Percentiles rank a stretch among this genome's conserved stretches.
Conservation (phyloP, 2,888 invertebrate genomes). For the Drymonia ruficornis region DNA sequence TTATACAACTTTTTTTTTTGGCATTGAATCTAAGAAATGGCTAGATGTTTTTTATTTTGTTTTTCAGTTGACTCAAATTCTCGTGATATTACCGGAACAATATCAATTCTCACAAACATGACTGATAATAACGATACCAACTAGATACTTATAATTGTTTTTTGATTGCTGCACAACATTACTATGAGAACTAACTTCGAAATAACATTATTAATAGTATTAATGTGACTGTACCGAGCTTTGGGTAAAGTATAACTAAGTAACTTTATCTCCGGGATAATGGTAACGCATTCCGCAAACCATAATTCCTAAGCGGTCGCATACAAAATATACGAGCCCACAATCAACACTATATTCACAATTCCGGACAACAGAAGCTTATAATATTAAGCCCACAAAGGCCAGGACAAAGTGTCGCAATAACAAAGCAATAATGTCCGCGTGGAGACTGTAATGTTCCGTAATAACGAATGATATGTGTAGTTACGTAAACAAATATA, state of each 20-base stretch:
- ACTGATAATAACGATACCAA: too few relatives aligned
- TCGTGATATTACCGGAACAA: too few relatives aligned
- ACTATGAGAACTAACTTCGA: too few relatives aligned
- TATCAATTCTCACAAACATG: too few relatives aligned
- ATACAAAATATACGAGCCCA: too few relatives aligned
- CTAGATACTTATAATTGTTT: too few relatives aligned
- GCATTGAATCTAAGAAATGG: neutral
- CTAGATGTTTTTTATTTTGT: neutral
- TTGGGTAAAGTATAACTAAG: too few relatives aligned
- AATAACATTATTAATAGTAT: too few relatives aligned
- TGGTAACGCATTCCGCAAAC: neutral
- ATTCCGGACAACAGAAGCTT: neutral
- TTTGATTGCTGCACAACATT: too few relatives aligned
- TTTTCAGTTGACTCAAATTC: too few relatives aligned
- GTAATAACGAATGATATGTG: constrained; percentile 40
- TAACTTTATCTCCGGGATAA: neutral
- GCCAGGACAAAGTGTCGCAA: constrained; percentile 41
- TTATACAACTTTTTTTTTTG: neutral
- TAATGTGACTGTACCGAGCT: too few relatives aligned
- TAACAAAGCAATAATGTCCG: constrained; percentile 47
- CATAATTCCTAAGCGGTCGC: neutral
- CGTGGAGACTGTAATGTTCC: constrained; percentile 29
- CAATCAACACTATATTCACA: constrained; percentile 1
- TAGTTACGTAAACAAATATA: constrained; percentile 48
- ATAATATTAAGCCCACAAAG: constrained; percentile 15